Evolutionary conservation across 2,113 vertebrate species (phyloP), one percentile per base, ranked within the genome.

Genomic region (Alexandromys fortis): DNA sequence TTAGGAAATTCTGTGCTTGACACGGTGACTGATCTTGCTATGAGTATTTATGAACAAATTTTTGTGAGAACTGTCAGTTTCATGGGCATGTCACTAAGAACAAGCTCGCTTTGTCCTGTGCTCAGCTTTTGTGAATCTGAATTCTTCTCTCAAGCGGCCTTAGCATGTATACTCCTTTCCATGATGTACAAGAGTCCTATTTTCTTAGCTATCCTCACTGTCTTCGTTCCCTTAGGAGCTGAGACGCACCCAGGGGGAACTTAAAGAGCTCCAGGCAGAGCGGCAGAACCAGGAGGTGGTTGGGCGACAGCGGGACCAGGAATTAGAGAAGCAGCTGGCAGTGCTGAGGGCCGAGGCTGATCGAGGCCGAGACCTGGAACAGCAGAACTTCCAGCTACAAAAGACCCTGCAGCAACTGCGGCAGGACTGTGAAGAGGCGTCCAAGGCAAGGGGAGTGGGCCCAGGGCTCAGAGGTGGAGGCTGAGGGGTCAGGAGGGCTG

Each of bases 241-340:
- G 73, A 97, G 96, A 91, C 97, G 85, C 52, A 96, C 90, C 9
- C 98, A 86, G 55, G 98, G 98, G 28, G 98, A 98, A 9, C 97
- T 99, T 68, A 97, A 98, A 95, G 98, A 99, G 92, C 89, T 98
- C 47, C 95, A 55, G 16, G 90, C 96, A 0, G 98, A 99, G 92
- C 86, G 97, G 92, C 98, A 99, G 92, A 98, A 98, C 78, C 98
- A 97, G 89, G 99, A 98, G 96, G 6, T 97, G 97, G 76, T 97
- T 94, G 58, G 90, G 47, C 98, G 98, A 81, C 99, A 98, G 89
- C 98, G 98, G 91, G 98, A 99, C 72, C 98, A 98, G 98, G 99
- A 99, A 6, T 2, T 97, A 82, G 97, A 97, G 82, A 94, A 96
- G 63, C 93, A 97, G 97, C 96, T 99, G 76, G 98, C 97, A 0